Conservation (phyloP, 1,140 invertebrate species). For the Oryctes rhinoceros region DNA sequence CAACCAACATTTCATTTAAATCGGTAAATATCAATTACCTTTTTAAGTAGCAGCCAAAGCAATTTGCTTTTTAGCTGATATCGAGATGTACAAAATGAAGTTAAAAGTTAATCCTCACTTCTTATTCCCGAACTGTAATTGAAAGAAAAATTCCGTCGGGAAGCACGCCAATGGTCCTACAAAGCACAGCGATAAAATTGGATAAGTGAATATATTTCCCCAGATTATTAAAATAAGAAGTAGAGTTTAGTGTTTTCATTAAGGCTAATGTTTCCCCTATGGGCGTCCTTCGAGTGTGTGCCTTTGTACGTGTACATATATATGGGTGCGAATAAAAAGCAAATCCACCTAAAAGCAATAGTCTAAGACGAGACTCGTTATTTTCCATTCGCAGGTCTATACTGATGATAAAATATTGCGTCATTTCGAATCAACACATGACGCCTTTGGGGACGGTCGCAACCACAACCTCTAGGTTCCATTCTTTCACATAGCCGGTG, state of each 20-base stretch:
- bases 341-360: conserved; percentile 35
- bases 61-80: too few relatives aligned
- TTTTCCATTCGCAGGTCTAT: conserved; percentile 45
- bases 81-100: too few relatives aligned
- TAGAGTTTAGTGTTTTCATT: conserved; percentile 33
- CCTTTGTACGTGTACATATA: background rate
- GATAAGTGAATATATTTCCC: conserved; percentile 15
- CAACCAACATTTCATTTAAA: too few relatives aligned
- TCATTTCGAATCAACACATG: conserved; percentile 47
- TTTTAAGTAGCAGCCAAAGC: too few relatives aligned
- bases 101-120: too few relatives aligned
- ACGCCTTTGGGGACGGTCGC: conserved; percentile 50
- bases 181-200: background rate
- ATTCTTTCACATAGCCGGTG: conserved; percentile 55
- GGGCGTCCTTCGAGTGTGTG: background rate
- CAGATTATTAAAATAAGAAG: conserved; percentile 29
- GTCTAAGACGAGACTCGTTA: conserved; percentile 41
- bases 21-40: too few relatives aligned
- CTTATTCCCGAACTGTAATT: too few relatives aligned
- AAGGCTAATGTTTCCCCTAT: background rate
- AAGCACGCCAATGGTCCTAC: too few relatives aligned
- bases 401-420: conserved; percentile 53
- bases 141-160: too few relatives aligned
- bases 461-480: conserved; percentile 50
- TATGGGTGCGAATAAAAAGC: conserved; percentile 21